These are phyloP conservation scores for Oedothorax gibbosus DNA, from an alignment of 1,140 invertebrate species.

Conservation along the genomic window DNA sequence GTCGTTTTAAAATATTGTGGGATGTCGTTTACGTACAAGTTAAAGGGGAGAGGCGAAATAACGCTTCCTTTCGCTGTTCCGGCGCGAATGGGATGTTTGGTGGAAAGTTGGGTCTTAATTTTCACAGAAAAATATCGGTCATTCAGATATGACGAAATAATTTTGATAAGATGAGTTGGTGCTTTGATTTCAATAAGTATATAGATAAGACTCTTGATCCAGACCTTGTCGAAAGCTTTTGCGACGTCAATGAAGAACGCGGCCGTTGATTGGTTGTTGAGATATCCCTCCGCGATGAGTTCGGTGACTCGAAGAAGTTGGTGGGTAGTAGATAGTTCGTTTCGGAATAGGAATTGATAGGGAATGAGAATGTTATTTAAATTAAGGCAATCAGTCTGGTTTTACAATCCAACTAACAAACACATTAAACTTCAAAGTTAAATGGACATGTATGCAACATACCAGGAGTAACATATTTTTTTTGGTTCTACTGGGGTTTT, in stretches of 20 bases:
- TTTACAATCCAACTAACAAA: too few species aligned
- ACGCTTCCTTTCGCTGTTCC: neutral
- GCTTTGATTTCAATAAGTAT: neutral
- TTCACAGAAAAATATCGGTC: constrained; percentile 27
- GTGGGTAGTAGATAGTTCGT: neutral
- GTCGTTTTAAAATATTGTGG: neutral
- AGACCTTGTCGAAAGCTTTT: constrained; percentile 35
- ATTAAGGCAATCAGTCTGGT: neutral
- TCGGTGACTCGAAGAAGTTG: neutral
- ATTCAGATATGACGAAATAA: neutral
- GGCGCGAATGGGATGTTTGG: neutral
- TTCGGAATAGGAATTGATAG: constrained; percentile 25
- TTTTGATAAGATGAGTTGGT: neutral
- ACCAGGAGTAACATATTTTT: too few species aligned
- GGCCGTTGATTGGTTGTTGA: neutral
- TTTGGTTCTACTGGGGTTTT: too few species aligned
- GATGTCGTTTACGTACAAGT: neutral
- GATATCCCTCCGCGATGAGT: neutral
- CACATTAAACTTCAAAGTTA: too few species aligned
- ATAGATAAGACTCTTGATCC: constrained; percentile 18
- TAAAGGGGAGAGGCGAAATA: neutral
- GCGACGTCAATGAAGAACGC: neutral
- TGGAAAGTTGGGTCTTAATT: neutral
- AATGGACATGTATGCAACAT: too few species aligned
- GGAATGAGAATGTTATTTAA: neutral